These are phyloP conservation scores for Trachelus troglodyta DNA, from an alignment of 2,888 invertebrate species.

Conservation along the genomic window DNA sequence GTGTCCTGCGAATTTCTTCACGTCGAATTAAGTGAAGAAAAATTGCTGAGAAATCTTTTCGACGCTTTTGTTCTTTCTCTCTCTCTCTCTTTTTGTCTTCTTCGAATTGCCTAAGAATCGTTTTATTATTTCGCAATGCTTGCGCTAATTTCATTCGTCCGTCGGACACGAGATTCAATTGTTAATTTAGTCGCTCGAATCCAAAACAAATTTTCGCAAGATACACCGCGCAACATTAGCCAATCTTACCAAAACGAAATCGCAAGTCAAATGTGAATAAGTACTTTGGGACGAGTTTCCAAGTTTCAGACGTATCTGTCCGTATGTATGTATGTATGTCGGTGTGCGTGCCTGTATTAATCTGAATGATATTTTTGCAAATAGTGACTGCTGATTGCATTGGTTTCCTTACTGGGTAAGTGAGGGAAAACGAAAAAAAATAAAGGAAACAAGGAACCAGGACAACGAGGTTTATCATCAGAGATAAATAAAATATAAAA, in stretches of 20 bases:
- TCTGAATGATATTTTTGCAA: not conserved
- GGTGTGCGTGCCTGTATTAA: not conserved
- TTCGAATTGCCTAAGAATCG: not conserved
- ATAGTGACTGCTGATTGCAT: constrained; percentile 5
- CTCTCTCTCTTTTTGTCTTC: constrained; percentile 4
- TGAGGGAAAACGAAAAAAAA: not conserved
- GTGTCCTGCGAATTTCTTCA: not conserved
- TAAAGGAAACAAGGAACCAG: not conserved
- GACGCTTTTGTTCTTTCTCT: not conserved
- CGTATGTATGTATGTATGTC: constrained; percentile 3
- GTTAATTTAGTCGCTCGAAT: not conserved
- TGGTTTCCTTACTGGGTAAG: constrained; percentile 9
- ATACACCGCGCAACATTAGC: not conserved
- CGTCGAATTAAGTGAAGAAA: not conserved
- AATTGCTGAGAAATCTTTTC: not conserved
- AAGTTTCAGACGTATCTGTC: not conserved
- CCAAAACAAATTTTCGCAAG: not conserved
- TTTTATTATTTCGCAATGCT: not conserved
- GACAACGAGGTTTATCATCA: not conserved
- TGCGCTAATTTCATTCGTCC: not conserved
- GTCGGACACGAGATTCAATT: not conserved
- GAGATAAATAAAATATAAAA: not conserved
- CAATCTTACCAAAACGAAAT: not conserved
- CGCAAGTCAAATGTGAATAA: not conserved
- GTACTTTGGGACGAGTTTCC: not conserved